phyloP scores from a whole-genome alignment of 2,888 invertebrate species.

The Polyploca ridens region DNA sequence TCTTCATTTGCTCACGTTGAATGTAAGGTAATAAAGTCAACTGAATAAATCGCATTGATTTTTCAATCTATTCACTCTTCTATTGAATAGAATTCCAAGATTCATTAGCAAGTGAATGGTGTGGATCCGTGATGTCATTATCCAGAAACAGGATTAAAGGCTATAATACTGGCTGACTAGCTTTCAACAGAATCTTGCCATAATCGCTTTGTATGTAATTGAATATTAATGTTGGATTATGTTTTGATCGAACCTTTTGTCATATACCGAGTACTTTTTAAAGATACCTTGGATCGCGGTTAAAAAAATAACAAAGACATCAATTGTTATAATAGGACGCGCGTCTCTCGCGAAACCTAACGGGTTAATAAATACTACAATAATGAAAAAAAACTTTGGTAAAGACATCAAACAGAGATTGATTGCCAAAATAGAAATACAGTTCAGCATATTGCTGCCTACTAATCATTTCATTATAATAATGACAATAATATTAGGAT shows the following conservation, averaged over 20 bases:
- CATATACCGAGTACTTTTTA: no score
- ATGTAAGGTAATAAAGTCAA: constrained; percentile 12
- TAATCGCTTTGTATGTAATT: neutral
- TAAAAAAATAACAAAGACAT: no score
- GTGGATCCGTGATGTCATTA: constrained; percentile 43
- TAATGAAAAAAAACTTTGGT: no score
- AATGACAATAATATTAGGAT: no score
- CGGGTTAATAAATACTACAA: no score
- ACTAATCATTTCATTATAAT: no score
- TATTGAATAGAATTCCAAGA: constrained; percentile 25
- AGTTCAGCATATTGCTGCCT: no score
- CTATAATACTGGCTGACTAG: constrained; percentile 23
- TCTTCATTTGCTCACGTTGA: constrained; percentile 6
- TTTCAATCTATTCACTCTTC: constrained; percentile 32
- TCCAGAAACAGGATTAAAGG: constrained; percentile 37
- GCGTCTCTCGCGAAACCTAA: no score
- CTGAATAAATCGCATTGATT: constrained; percentile 15
- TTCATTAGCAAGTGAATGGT: constrained; percentile 45
- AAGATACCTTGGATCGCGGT: no score
- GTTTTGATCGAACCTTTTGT: neutral
- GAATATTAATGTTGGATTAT: neutral
- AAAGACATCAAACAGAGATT: no score
- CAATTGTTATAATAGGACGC: no score
- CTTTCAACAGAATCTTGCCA: constrained; percentile 8
- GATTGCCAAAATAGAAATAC: no score